Evolutionary conservation across 2,113 vertebrate species (phyloP).

Genomic region (Chrysemys picta): DNA sequence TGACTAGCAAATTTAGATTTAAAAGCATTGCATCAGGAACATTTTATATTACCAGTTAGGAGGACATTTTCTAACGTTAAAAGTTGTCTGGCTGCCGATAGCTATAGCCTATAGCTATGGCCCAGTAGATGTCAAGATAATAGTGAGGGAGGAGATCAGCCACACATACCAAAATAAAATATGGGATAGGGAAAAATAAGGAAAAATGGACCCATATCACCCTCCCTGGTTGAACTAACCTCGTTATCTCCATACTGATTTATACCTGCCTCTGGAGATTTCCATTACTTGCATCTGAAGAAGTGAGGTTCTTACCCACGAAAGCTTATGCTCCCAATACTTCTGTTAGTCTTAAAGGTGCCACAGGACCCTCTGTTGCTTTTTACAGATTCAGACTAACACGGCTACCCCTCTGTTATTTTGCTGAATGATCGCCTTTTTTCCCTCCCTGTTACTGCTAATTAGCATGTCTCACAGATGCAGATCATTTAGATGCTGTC

Average conservation of each 20-base stretch:
- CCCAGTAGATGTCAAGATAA: neutral
- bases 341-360: too few relatives aligned
- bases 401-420: too few relatives aligned
- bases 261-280: too few relatives aligned
- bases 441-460: neutral
- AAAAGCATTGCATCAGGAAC: rapidly evolving
- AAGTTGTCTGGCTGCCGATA: neutral
- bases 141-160: neutral
- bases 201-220: rapidly evolving
- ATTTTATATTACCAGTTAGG: neutral
- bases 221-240: too few relatives aligned
- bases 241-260: too few relatives aligned
- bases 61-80: neutral
- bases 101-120: neutral
- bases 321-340: too few relatives aligned
- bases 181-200: neutral
- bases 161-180: neutral
- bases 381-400: too few relatives aligned
- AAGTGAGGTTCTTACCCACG: too few relatives aligned
- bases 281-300: too few relatives aligned
- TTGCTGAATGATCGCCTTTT: neutral
- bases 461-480: neutral
- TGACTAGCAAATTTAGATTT: rapidly evolving
- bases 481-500: neutral
- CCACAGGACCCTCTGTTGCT: too few relatives aligned